A percentile compares a stretch with the other conserved stretches of the same genome.
Evolutionary conservation across 2,888 invertebrate genomes (phyloP).

Genomic region (Danaus chrysippus): DNA sequence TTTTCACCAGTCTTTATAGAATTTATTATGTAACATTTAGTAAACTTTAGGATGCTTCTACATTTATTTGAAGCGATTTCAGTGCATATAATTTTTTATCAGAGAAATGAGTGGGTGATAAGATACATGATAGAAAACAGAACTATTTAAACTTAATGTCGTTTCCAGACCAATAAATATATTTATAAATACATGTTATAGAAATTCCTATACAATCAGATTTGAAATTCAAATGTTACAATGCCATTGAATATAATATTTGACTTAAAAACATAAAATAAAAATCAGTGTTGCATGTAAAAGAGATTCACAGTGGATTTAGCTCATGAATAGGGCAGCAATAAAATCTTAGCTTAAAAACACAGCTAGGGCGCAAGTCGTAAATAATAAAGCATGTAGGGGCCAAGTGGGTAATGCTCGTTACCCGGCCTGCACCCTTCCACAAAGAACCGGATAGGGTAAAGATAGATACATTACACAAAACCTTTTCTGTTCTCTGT

Average conservation of each 20-base stretch:
- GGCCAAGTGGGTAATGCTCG: slow-evolving; percentile 70
- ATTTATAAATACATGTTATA: no score
- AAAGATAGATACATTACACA: slow-evolving; percentile 73
- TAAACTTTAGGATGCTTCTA: no score
- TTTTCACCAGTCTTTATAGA: no score
- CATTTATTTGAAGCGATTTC: no score
- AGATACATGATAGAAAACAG: no score
- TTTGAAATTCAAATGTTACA: slow-evolving; percentile 4
- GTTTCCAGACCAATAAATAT: no score
- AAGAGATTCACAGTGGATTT: slow-evolving; percentile 53
- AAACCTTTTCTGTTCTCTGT: slow-evolving; percentile 56
- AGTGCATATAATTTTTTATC: no score
- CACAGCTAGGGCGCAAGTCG: slow-evolving; percentile 71
- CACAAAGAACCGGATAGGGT: slow-evolving; percentile 66
- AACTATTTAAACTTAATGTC: no score
- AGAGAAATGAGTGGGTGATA: no score
- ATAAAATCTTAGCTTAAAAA: slow-evolving; percentile 77
- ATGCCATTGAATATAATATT: not conserved
- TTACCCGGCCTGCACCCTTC: slow-evolving; percentile 63
- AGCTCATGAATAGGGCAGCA: slow-evolving; percentile 70
- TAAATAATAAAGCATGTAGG: slow-evolving; percentile 76
- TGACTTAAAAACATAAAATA: slow-evolving; percentile 5
- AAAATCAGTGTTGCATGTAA: slow-evolving; percentile 23
- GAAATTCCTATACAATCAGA: not conserved
- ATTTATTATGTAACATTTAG: no score